These are phyloP conservation scores for Physeter macrocephalus DNA, from an alignment of 2,113 vertebrate genomes.

Conservation along the genomic window DNA sequence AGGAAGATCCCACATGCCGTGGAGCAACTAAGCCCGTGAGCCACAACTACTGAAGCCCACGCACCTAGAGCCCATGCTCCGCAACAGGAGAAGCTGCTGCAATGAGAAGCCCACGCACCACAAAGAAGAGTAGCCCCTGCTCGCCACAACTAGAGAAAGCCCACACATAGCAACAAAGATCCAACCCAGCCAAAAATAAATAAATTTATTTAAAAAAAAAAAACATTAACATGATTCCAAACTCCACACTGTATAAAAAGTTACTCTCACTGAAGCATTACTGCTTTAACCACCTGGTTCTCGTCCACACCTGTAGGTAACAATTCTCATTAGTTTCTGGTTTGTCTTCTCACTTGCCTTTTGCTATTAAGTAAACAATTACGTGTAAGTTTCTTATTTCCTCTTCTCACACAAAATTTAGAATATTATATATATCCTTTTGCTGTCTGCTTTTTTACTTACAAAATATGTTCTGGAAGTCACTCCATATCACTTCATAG, in stretches of 20 bases:
- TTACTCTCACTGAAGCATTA: neutral
- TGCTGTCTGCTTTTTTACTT: neutral
- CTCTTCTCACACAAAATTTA: neutral
- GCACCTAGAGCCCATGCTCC: no score
- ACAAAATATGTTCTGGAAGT: neutral
- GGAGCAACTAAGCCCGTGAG: no score
- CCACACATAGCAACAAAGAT: no score
- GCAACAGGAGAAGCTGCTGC: no score
- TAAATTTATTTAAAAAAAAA: no score
- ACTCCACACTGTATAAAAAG: neutral
- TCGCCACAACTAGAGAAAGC: no score
- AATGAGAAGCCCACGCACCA: no score
- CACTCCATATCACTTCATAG: neutral
- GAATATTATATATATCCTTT: neutral
- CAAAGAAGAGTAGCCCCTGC: no score
- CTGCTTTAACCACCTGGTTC: neutral
- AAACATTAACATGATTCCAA: neutral
- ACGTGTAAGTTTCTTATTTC: constrained; percentile 2
- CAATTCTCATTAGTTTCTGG: neutral
- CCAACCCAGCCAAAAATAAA: no score
- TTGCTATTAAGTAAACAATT: neutral
- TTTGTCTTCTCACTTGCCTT: neutral
- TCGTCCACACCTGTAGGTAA: neutral
- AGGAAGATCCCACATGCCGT: no score
- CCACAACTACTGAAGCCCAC: no score